These are phyloP conservation scores for Therioaphis trifolii DNA, from an alignment of 2,888 invertebrate genomes.

Conservation along the genomic window DNA sequence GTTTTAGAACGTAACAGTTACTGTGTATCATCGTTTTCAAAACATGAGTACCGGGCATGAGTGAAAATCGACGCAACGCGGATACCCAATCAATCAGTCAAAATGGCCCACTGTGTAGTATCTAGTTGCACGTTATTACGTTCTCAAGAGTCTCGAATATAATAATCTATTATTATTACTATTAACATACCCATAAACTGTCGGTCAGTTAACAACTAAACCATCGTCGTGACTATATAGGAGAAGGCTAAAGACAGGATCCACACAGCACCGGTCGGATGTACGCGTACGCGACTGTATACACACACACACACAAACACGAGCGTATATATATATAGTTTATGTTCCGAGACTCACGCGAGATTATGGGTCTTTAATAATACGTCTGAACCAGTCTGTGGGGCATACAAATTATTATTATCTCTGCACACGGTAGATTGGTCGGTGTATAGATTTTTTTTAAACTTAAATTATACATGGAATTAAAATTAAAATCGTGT, in stretches of 20 bases:
- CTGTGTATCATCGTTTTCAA: background rate
- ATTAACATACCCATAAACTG: constrained; percentile 25
- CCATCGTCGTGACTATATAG: background rate
- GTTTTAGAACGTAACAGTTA: too few species aligned
- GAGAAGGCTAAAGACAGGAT: constrained; percentile 46
- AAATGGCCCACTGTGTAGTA: background rate
- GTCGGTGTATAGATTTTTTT: constrained; percentile 43
- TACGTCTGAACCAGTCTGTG: constrained; percentile 60
- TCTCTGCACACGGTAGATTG: constrained; percentile 38
- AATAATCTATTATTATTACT: constrained; percentile 28
- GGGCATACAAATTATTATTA: constrained; percentile 56
- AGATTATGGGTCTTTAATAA: constrained; percentile 61
- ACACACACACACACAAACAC: background rate
- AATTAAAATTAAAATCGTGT: constrained; percentile 59
- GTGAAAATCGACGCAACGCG: background rate
- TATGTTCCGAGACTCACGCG: constrained; percentile 48
- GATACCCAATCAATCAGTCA: constrained; percentile 31
- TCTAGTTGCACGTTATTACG: constrained; percentile 11
- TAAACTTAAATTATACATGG: constrained; percentile 50
- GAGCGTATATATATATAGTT: background rate
- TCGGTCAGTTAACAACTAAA: too few species aligned
- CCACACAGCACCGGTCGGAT: constrained; percentile 20
- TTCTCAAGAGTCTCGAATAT: background rate
- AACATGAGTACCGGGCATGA: too few species aligned
- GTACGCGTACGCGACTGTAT: background rate